Conservation (phyloP, 1,140 invertebrate species). For the Drosophila ironensis region DNA sequence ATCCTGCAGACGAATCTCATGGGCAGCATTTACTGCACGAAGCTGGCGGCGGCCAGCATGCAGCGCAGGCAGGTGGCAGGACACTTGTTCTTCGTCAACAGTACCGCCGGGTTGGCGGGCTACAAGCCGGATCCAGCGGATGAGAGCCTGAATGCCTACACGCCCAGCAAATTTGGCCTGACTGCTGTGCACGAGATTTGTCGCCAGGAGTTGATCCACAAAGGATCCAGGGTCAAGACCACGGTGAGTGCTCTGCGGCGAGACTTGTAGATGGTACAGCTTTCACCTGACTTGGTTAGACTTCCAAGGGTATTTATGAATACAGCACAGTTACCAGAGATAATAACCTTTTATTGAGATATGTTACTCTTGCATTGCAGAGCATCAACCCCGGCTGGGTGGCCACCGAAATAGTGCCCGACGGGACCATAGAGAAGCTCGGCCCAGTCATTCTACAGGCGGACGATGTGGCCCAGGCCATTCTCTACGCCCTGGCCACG, state of each 20-base stretch:
- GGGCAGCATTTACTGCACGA: conserved; percentile 86
- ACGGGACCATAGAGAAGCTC: conserved; percentile 43
- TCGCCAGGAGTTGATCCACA: conserved; percentile 85
- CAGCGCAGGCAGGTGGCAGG: conserved; percentile 85
- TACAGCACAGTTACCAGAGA: too few relatives aligned
- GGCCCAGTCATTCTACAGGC: conserved; percentile 74
- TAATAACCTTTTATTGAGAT: not conserved
- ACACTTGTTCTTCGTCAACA: conserved; percentile 89
- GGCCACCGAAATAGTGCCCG: conserved; percentile 83
- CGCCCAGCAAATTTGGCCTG: conserved; percentile 87
- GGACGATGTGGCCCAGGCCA: conserved; percentile 84
- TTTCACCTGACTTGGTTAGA: too few relatives aligned
- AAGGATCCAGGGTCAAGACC: conserved; percentile 86
- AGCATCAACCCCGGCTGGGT: conserved; percentile 85
- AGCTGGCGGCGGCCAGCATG: conserved; percentile 87
- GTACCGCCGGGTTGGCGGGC: conserved; percentile 83
- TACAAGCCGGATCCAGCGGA: conserved; percentile 65
- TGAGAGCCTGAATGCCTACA: conserved; percentile 84
- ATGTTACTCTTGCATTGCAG: conserved; percentile 68
- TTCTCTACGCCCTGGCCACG: conserved; percentile 84
- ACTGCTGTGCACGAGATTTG: conserved; percentile 86
- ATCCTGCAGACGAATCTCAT: conserved; percentile 88
- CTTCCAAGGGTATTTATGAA: too few relatives aligned
- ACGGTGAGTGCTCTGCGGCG: conserved; percentile 83
- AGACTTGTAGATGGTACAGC: too few relatives aligned